Conservation (phyloP, 1,140 invertebrate species). For the Argopecten irradians region DNA sequence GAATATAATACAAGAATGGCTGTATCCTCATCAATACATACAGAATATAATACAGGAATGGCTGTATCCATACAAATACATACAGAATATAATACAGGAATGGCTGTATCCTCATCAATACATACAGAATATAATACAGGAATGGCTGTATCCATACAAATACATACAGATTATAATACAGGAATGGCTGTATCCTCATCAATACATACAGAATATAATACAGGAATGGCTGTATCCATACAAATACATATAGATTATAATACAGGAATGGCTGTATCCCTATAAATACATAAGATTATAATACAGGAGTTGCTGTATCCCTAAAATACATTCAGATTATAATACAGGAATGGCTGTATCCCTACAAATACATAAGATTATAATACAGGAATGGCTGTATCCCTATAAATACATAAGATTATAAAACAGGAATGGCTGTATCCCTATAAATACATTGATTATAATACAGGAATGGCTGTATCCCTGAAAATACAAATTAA, state of each 20-base stretch:
- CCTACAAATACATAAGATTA: background rate
- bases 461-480: background rate
- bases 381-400: background rate
- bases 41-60: slow-evolving; percentile 74
- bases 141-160: slow-evolving; percentile 65
- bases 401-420: too few relatives aligned
- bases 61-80: slow-evolving; percentile 65
- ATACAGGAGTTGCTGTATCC: background rate
- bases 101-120: slow-evolving; percentile 68
- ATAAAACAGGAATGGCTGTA: background rate
- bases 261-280: background rate
- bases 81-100: background rate
- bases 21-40: slow-evolving; percentile 71
- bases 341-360: background rate
- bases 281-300: background rate
- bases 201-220: background rate
- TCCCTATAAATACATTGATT: background rate
- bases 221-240: background rate
- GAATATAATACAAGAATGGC: background rate
- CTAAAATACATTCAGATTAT: too few relatives aligned
- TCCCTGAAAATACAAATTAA: background rate
- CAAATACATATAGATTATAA: background rate
- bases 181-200: background rate
- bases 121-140: slow-evolving; percentile 75
- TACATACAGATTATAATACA: background rate